Conservation (phyloP, 2,113 vertebrate species). For the Tor tambroides region DNA sequence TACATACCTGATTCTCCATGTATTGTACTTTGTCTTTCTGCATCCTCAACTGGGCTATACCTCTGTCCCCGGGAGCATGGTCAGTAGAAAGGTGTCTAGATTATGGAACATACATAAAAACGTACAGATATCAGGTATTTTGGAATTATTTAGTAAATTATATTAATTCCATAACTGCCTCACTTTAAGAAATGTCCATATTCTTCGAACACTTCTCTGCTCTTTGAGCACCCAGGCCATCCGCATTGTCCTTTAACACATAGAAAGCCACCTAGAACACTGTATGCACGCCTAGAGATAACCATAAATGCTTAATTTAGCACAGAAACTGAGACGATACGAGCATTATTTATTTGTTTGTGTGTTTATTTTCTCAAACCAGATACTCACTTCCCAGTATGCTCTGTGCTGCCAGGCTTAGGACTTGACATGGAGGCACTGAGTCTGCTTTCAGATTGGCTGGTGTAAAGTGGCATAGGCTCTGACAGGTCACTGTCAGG, state of each 20-base stretch:
- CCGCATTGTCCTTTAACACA: conserved; percentile 70
- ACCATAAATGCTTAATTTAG: not conserved
- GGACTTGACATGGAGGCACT: not conserved
- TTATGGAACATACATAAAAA: not conserved
- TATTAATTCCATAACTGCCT: conserved; percentile 44
- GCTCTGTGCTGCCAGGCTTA: conserved; percentile 14
- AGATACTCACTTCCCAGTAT: conserved; percentile 35
- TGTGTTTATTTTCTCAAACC: not conserved
- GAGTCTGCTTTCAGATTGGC: not conserved
- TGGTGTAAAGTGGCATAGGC: not conserved
- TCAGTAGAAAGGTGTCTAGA: conserved; percentile 73
- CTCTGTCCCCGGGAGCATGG: conserved; percentile 70
- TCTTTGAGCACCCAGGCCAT: conserved; percentile 70
- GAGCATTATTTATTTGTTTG: not conserved
- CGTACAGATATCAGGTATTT: not conserved
- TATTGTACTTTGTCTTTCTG: conserved; percentile 75
- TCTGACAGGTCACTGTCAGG: conserved; percentile 29
- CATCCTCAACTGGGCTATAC: conserved; percentile 69
- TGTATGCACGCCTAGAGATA: conserved; percentile 40
- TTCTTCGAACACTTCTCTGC: conserved; percentile 70
- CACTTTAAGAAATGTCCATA: conserved; percentile 72
- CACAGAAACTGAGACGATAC: not conserved
- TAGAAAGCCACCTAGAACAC: conserved; percentile 55
- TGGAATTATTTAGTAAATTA: not conserved
- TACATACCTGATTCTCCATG: conserved; percentile 75